Evolutionary conservation across 2,113 vertebrate species (phyloP).

Genomic region (Pluvianellus socialis): DNA sequence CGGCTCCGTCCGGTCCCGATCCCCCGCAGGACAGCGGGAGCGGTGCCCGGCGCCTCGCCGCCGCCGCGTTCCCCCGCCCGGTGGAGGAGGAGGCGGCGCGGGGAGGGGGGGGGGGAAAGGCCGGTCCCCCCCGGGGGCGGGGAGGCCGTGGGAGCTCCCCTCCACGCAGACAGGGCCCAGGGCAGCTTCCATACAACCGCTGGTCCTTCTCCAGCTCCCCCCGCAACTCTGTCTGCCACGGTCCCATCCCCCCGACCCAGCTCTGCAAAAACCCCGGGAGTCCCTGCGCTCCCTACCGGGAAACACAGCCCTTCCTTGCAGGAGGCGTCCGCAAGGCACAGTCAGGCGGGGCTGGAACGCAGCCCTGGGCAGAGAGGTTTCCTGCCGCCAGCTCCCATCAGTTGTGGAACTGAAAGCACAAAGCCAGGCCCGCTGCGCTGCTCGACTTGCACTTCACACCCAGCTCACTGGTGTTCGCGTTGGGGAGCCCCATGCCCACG

Average conservation of each 20-base stretch:
- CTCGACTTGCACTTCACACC: rapidly evolving
- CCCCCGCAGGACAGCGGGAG: neutral
- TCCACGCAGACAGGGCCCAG: neutral
- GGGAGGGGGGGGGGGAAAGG: neutral
- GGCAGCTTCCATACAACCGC: neutral
- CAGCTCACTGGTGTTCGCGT: rapidly evolving
- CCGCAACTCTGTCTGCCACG: rapidly evolving
- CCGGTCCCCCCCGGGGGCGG: neutral
- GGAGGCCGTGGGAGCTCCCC: neutral
- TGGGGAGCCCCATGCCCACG: rapidly evolving
- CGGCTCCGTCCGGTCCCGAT: neutral
- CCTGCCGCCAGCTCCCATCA: rapidly evolving
- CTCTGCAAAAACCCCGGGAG: neutral
- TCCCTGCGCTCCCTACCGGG: neutral
- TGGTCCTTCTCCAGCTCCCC: too few species aligned
- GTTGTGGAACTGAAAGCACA: rapidly evolving
- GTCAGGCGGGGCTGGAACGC: neutral
- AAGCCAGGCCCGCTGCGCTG: rapidly evolving
- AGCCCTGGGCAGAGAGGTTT: neutral
- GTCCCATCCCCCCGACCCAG: rapidly evolving
- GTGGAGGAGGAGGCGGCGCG: neutral
- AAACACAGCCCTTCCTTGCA: neutral
- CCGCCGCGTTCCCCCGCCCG: neutral
- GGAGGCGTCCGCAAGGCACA: neutral
- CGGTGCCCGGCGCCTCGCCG: neutral